Evolutionary conservation across 2,797 vertebrate genomes (phyloP), one percentile per base, ranked within the genome.

Genomic region (Borostomias antarcticus): DNA sequence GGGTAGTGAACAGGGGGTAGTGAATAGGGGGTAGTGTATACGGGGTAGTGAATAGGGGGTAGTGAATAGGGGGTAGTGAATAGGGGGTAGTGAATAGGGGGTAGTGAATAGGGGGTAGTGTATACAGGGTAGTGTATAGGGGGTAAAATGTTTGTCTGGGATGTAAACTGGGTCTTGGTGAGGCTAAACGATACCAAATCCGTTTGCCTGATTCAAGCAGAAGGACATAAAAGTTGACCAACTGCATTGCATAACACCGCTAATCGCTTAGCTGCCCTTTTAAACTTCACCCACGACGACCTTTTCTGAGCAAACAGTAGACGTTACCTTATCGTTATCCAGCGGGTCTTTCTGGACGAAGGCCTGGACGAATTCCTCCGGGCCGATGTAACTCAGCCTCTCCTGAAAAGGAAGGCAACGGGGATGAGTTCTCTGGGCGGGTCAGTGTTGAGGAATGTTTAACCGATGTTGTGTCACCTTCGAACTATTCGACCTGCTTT

Each of bases 301-400:
- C 1, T 62, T 66, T 47, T 54, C 11, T 70, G 25, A 28, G 50
- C 8, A 67, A 60, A 61, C 25, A 53, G 0, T 54, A 77, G 72
- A 52, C 63, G 43, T 88, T 92, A 98, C 96, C 96, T 96, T 94
- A 75, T 95, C 91, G 2, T 95, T 96, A 82, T 96, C 94, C 85
- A 95, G 84, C 50, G 92, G 93, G 80, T 94, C 94, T 85, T 97
- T 98, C 70, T 94, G 95, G 53, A 94, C 92, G 69, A 98, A 97
- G 0, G 96, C 96, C 77, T 98, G 96, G 74, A 99, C 91, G 53
- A 98, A 98, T 76, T 98, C 97, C 80, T 98, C 96, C 1, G 96
- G 95, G 70, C 96, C 96, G 7, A 99, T 97, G 81, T 98, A 96
- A 84, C 93, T 95, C 65, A 99, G 91, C 66, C 95, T 90, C 83